A percentile compares a stretch with the other conserved stretches of the same genome.
Conservation (phyloP, 2,113 vertebrate genomes). For the Tursiops truncatus region DNA sequence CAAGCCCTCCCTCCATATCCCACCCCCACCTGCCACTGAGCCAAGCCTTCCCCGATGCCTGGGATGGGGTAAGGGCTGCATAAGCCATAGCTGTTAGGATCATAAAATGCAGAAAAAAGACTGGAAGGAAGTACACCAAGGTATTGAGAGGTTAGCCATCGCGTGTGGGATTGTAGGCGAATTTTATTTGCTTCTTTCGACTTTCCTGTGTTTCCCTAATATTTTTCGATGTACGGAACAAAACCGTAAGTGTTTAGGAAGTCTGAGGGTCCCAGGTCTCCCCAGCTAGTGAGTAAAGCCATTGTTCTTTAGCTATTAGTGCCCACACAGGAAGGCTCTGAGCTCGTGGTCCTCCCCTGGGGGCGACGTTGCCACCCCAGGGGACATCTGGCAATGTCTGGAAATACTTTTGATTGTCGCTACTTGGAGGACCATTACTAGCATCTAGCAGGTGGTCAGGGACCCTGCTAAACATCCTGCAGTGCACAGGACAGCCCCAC, state of each 20-base stretch:
- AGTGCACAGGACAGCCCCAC: not conserved
- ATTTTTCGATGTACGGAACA: not conserved
- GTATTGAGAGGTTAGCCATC: fast-evolving
- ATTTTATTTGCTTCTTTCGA: not conserved
- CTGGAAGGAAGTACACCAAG: fast-evolving
- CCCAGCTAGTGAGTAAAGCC: too few relatives aligned
- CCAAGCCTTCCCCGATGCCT: not conserved
- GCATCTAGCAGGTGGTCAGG: fast-evolving
- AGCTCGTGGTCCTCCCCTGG: not conserved
- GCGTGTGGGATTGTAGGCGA: fast-evolving
- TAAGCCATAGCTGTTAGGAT: fast-evolving
- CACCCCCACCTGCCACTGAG: not conserved
- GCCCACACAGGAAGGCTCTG: not conserved
- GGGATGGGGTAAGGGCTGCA: fast-evolving
- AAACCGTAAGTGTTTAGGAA: not conserved
- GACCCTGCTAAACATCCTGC: fast-evolving
- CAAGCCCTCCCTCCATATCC: not conserved
- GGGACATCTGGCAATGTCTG: not conserved
- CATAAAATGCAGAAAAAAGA: too few relatives aligned
- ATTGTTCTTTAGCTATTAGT: fast-evolving
- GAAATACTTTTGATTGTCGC: not conserved
- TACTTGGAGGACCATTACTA: fast-evolving
- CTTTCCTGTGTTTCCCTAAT: not conserved
- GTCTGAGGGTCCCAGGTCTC: not conserved
- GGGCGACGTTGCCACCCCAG: too few relatives aligned